A percentile compares a stretch with the other conserved stretches of the same genome.
These are phyloP conservation scores for Hydrozoanthus tunicans DNA, from an alignment of 64 coral and sea anemone genomes.

Conservation along the genomic window DNA sequence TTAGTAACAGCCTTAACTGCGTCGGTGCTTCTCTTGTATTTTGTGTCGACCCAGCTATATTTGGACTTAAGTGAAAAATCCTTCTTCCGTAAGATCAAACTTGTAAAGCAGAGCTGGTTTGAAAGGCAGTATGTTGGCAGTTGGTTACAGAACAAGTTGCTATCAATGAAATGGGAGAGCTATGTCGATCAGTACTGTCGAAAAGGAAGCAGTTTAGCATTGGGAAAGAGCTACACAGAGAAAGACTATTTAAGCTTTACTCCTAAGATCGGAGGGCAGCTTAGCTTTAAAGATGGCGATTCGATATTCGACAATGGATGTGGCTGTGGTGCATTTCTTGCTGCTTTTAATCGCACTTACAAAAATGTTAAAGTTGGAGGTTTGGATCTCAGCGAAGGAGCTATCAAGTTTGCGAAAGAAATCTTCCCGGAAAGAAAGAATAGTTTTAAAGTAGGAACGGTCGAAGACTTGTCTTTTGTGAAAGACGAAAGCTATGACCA, in stretches of 20 bases:
- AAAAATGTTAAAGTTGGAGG: slow-evolving; percentile 66
- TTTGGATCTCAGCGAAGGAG: slow-evolving; percentile 61
- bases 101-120: slow-evolving; percentile 71
- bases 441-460: slow-evolving; percentile 61
- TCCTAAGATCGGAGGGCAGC: slow-evolving; percentile 45
- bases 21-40: background rate
- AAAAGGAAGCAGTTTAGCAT: slow-evolving; percentile 58
- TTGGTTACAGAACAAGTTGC: slow-evolving; percentile 59
- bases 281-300: slow-evolving; percentile 61
- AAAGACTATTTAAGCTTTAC: slow-evolving; percentile 63
- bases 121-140: slow-evolving; percentile 67
- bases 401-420: slow-evolving; percentile 70
- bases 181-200: slow-evolving; percentile 67
- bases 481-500: slow-evolving; percentile 54
- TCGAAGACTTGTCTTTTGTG: slow-evolving; percentile 71
- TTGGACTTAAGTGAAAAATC: slow-evolving; percentile 61
- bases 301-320: slow-evolving; percentile 81
- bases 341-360: slow-evolving; percentile 63
- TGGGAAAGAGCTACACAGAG: slow-evolving; percentile 63
- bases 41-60: slow-evolving; percentile 44
- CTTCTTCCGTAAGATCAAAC: slow-evolving; percentile 66
- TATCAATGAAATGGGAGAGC: slow-evolving; percentile 69
- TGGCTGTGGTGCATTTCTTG: slow-evolving; percentile 73
- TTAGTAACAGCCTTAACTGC: background rate
- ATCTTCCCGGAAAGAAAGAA: slow-evolving; percentile 48